Conservation (phyloP, 1,140 invertebrate genomes). For the Bombus polaris region DNA sequence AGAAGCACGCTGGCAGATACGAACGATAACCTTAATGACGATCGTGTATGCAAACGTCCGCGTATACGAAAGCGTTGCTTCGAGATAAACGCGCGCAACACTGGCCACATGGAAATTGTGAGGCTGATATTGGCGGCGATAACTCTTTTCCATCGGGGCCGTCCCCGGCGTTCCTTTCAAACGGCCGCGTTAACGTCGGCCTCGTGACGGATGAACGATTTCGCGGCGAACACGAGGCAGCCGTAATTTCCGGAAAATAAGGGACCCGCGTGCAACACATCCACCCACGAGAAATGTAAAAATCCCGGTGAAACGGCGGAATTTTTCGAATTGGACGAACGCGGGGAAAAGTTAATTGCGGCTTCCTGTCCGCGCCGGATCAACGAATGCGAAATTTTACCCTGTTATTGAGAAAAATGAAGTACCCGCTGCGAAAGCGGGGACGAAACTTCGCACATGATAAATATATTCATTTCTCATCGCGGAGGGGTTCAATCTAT, state of each 20-base stretch:
- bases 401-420: constrained; percentile 21
- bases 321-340: not conserved
- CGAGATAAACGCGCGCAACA: constrained; percentile 23
- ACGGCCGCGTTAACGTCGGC: not conserved
- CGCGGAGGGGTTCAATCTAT: constrained; percentile 7
- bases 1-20: constrained; percentile 43
- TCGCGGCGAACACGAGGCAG: not conserved
- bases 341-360: not conserved
- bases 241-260: constrained; percentile 5
- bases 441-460: not conserved
- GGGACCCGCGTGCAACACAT: too few species aligned
- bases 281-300: too few species aligned
- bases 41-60: constrained; percentile 43
- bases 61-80: not conserved
- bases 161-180: not conserved
- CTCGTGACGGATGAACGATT: constrained; percentile 3
- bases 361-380: not conserved
- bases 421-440: not conserved
- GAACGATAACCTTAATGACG: constrained; percentile 62
- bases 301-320: not conserved
- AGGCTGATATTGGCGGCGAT: constrained; percentile 4
- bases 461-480: constrained; percentile 12
- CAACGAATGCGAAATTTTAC: constrained; percentile 9
- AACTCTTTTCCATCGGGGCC: not conserved
- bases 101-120: constrained; percentile 2